These are phyloP conservation scores for Lichenostomus cassidix DNA, from an alignment of 2,113 vertebrate species.

Conservation along the genomic window DNA sequence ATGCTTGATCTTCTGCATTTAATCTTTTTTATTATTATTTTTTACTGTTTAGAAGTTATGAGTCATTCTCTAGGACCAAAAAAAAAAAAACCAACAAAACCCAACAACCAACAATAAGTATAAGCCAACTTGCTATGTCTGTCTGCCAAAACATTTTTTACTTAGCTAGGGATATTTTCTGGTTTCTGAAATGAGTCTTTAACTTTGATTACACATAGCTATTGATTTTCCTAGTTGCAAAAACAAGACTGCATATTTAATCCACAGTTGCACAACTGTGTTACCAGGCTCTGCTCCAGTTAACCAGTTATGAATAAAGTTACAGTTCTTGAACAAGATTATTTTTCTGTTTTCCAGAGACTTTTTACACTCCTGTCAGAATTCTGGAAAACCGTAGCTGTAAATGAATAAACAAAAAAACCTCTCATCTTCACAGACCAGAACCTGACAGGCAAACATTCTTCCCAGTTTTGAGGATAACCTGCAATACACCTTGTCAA, in stretches of 20 bases:
- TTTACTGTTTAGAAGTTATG: conserved; percentile 66
- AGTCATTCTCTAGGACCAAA: conserved; percentile 55
- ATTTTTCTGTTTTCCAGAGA: conserved; percentile 4
- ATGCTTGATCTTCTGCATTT: conserved; percentile 41
- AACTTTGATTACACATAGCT: conserved; percentile 42
- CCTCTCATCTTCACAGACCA: not conserved
- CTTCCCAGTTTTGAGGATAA: not conserved
- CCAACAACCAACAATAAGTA: conserved; percentile 16
- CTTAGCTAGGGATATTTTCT: conserved; percentile 53
- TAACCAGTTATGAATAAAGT: conserved; percentile 41
- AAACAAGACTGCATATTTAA: conserved; percentile 30
- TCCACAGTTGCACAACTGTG: conserved; percentile 45
- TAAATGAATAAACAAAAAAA: not conserved
- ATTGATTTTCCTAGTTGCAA: conserved; percentile 36
- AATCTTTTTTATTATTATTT: conserved; percentile 23
- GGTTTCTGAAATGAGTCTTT: conserved; percentile 44
- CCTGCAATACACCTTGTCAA: not conserved
- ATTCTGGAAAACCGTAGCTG: not conserved
- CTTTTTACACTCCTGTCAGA: not conserved
- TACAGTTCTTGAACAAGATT: conserved; percentile 7
- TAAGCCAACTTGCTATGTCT: conserved; percentile 47
- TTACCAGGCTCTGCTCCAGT: conserved; percentile 24
- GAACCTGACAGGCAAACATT: not conserved
- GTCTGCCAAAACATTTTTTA: conserved; percentile 58
- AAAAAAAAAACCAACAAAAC: not conserved